Evolutionary conservation across 2,797 vertebrate species (phyloP).

Genomic region (Sandelia bainsii): DNA sequence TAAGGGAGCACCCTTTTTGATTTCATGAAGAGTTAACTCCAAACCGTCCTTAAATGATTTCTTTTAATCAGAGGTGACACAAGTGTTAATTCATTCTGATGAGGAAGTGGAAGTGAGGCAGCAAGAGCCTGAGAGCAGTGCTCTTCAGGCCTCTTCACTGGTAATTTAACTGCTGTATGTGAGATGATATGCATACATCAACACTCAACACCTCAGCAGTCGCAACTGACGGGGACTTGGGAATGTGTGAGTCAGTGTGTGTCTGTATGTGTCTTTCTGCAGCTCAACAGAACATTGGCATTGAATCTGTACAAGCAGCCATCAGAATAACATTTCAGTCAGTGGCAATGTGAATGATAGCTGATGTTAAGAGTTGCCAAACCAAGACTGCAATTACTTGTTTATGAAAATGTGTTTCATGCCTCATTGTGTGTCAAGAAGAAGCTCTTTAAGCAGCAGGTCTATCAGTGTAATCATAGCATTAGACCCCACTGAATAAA

Average conservation of each 20-base stretch:
- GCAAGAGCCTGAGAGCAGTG: conserved; percentile 55
- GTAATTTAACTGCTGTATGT: conserved; percentile 78
- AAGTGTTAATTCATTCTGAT: conserved; percentile 78
- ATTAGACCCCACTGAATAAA: conserved; percentile 51
- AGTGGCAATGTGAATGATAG: conserved; percentile 36
- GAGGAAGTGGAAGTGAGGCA: conserved; percentile 50
- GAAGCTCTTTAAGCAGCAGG: conserved; percentile 43
- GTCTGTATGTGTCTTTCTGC: conserved; percentile 49
- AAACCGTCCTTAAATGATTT: conserved; percentile 71
- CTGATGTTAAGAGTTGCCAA: conserved; percentile 35
- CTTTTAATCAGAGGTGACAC: conserved; percentile 76
- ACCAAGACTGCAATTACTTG: conserved; percentile 48
- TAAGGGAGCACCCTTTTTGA: conserved; percentile 56
- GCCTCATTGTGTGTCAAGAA: conserved; percentile 44
- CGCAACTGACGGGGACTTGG: conserved; percentile 46
- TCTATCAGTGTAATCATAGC: conserved; percentile 50
- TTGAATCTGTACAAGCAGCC: conserved; percentile 51
- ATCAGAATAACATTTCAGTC: conserved; percentile 48
- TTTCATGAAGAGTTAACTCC: conserved; percentile 75
- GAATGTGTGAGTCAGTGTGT: conserved; percentile 27
- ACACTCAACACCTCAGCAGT: conserved; percentile 74
- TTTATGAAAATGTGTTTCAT: conserved; percentile 48
- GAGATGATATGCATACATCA: conserved; percentile 79
- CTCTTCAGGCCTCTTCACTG: conserved; percentile 79
- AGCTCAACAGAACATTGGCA: conserved; percentile 55